Conservation (phyloP, 2,888 invertebrate genomes). For the Stenichneumon culpator region DNA sequence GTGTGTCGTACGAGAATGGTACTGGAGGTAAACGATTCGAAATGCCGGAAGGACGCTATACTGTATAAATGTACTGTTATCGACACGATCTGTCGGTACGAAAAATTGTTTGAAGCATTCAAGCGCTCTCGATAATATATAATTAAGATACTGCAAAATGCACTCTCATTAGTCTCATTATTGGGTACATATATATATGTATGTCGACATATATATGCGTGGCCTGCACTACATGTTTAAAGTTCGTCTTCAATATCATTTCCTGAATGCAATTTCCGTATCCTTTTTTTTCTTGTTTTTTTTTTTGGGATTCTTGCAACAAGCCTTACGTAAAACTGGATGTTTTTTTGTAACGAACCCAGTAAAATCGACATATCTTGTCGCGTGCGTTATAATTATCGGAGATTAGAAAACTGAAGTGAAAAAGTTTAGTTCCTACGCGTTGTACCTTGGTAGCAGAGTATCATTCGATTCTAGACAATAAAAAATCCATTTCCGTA, state of each 20-base stretch:
- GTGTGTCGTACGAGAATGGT: slow-evolving; percentile 8
- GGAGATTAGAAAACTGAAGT: slow-evolving; percentile 16
- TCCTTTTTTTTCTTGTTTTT: slow-evolving; percentile 8
- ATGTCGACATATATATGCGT: slow-evolving; percentile 68
- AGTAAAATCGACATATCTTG: slow-evolving; percentile 47
- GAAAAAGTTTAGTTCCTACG: slow-evolving; percentile 47
- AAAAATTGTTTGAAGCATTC: slow-evolving; percentile 48
- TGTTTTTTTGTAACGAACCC: slow-evolving; percentile 6
- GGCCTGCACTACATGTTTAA: slow-evolving; percentile 69
- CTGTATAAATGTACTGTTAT: slow-evolving; percentile 19
- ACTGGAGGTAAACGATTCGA: slow-evolving; percentile 50
- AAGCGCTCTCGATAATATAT: slow-evolving; percentile 53
- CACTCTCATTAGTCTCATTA: slow-evolving; percentile 64
- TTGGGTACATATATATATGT: slow-evolving; percentile 68
- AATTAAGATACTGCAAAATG: slow-evolving; percentile 61
- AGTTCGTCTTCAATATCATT: slow-evolving; percentile 67
- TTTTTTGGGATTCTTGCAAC: slow-evolving; percentile 44
- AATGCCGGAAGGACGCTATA: slow-evolving; percentile 43
- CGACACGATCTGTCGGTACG: slow-evolving; percentile 13
- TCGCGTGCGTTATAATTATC: slow-evolving; percentile 38
- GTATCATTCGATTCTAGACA: slow-evolving; percentile 70
- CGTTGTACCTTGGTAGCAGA: slow-evolving; percentile 34
- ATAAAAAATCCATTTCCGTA: slow-evolving; percentile 61
- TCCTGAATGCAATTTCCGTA: slow-evolving; percentile 67
- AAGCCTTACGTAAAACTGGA: slow-evolving; percentile 9